These are phyloP conservation scores for Mechanitis mazaeus DNA, from an alignment of 2,888 invertebrate species.

Conservation along the genomic window DNA sequence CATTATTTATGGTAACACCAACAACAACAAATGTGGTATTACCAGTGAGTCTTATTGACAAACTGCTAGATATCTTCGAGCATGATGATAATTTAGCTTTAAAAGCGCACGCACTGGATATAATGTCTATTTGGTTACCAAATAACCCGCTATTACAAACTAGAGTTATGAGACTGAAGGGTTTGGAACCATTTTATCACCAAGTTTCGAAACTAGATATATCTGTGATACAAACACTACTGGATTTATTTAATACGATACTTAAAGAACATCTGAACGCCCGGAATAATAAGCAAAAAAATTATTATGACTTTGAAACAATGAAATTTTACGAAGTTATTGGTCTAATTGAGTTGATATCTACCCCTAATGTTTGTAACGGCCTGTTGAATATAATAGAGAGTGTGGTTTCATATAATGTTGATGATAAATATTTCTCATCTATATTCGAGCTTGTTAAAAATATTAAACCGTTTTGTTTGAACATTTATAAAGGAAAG, in stretches of 20 bases:
- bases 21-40: slow-evolving; percentile 39
- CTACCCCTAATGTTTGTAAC: slow-evolving; percentile 46
- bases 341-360: slow-evolving; percentile 54
- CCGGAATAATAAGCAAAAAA: slow-evolving; percentile 36
- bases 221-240: slow-evolving; percentile 38
- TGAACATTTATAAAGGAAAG: slow-evolving; percentile 39
- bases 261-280: slow-evolving; percentile 51
- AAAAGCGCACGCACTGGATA: slow-evolving; percentile 50
- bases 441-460: slow-evolving; percentile 46
- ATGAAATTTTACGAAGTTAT: slow-evolving; percentile 48
- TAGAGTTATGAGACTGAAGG: slow-evolving; percentile 56
- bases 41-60: slow-evolving; percentile 47
- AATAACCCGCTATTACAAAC: slow-evolving; percentile 54
- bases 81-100: slow-evolving; percentile 42
- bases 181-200: slow-evolving; percentile 54
- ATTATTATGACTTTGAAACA: slow-evolving; percentile 37
- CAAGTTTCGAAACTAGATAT: slow-evolving; percentile 50
- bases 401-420: slow-evolving; percentile 37
- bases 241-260: slow-evolving; percentile 57
- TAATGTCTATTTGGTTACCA: slow-evolving; percentile 54
- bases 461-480: slow-evolving; percentile 50
- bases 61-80: slow-evolving; percentile 53
- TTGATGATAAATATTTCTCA: slow-evolving; percentile 36
- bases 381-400: slow-evolving; percentile 52
- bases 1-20: slow-evolving; percentile 46